Base-by-base conservation (phyloP, 2,888 invertebrate genomes). In the Lordiphosa fenestrarum region DNA sequence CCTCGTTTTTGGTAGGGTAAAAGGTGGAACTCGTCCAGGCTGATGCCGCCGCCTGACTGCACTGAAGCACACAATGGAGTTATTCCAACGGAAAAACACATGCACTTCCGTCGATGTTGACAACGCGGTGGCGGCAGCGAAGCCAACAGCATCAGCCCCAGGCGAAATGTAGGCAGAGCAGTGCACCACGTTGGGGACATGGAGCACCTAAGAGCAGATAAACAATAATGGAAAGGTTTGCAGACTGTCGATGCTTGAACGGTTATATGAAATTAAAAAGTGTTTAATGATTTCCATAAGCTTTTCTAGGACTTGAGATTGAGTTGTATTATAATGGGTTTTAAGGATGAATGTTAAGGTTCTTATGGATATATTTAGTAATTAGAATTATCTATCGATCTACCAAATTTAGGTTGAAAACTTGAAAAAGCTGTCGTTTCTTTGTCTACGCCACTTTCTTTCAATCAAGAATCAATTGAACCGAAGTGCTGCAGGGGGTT, bases 21-120 rank as follows among this genome's bases (percentile, higher is more conserved):
- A 23, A 41, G 40, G 54, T 65, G 53, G 59, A 65, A 55, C 73
- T 53, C 70, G 66, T 73, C 56, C 51, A 19, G 40, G 25, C 53
- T 51, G 60, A 69, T 53, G 55, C 46, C 64, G 71, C 73, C 71
- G 84, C 77, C 71, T 73, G 76, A 70, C 67, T 75, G 84, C 77
- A 42, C 76, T 65, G 74, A 71, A 74, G 73, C 75, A 75, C 73
- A 81, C 80, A 81, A 81, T 81, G 84, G 84, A 81, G 84, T 81
- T 81, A 81, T 81, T 81, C 80, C 84, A 78, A 84, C 76, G 80
- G 80, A 81, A 81, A 81, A 81, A 81, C 82, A 78, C 80, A 81
- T 82, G 77, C 77, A 78, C 77, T 78, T 78, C 77, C 77, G 77
- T 60, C 81, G 84, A 73, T 76, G 81, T 73, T 83, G 77, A 76